phyloP scores from a whole-genome alignment of 2,797 vertebrate genomes.

The Linurgus olivaceus region DNA sequence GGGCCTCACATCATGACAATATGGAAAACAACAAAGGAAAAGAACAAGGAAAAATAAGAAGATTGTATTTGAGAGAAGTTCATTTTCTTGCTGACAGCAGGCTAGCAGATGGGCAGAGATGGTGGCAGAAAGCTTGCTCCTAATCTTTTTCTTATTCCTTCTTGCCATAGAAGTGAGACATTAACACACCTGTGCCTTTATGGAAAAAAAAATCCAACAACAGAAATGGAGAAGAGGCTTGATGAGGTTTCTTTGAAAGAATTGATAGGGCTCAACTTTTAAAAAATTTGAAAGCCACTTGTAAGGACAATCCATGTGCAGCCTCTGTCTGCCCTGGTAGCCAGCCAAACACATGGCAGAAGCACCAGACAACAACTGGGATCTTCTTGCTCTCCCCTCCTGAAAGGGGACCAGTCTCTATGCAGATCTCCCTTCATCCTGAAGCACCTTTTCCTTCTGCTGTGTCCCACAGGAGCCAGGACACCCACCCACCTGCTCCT shows the following conservation, averaged over 20 bases:
- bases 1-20: not conserved
- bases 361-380: not conserved
- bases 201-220: not conserved
- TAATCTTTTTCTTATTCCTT: not conserved
- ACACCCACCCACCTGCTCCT: not conserved
- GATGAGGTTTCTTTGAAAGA: not conserved
- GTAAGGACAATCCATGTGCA: not conserved
- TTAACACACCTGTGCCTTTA: not conserved
- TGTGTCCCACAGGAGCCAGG: not conserved
- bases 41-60: not conserved
- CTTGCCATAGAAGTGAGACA: not conserved
- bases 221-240: not conserved
- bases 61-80: not conserved
- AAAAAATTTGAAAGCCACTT: not conserved
- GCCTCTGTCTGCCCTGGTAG: not conserved
- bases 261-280: not conserved
- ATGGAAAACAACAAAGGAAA: not conserved
- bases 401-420: not conserved
- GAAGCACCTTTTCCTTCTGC: not conserved
- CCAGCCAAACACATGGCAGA: not conserved
- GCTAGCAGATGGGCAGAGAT: not conserved
- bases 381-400: not conserved
- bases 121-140: not conserved
- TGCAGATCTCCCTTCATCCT: not conserved
- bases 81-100: not conserved